These are phyloP conservation scores for Cephalopterus ornatus DNA, from an alignment of 2,113 vertebrate species.

Conservation along the genomic window DNA sequence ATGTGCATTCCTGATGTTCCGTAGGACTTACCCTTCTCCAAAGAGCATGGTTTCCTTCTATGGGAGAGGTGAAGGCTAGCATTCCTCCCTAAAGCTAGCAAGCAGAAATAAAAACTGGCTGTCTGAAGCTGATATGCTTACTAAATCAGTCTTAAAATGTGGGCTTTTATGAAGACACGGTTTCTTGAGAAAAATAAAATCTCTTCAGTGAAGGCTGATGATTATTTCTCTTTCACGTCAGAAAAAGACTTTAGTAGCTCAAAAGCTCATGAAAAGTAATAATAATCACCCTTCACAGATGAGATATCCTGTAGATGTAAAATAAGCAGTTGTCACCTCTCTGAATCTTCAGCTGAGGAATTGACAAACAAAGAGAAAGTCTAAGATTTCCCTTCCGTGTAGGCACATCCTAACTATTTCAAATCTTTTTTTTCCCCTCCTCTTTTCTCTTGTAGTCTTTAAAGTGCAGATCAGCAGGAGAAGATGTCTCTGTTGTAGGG, in stretches of 20 bases:
- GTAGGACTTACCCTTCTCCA: neutral
- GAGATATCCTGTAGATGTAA: neutral
- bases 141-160: conserved; percentile 10
- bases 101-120: neutral
- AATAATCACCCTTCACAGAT: neutral
- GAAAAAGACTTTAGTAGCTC: conserved; percentile 26
- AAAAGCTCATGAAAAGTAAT: neutral
- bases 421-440: neutral
- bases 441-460: neutral
- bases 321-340: neutral
- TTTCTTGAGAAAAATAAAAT: conserved; percentile 38
- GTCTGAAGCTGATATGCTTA: neutral
- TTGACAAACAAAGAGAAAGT: conserved; percentile 19
- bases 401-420: neutral
- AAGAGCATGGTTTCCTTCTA: neutral
- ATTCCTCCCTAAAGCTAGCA: neutral
- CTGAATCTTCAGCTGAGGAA: neutral
- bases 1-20: neutral
- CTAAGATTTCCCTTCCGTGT: neutral
- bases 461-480: neutral
- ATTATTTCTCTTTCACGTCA: conserved; percentile 45
- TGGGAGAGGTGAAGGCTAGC: neutral
- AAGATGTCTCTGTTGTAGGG: neutral
- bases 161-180: neutral
- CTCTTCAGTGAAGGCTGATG: neutral